phyloP scores from a whole-genome alignment of 2,797 vertebrate species.

The Hemitrygon akajei region DNA sequence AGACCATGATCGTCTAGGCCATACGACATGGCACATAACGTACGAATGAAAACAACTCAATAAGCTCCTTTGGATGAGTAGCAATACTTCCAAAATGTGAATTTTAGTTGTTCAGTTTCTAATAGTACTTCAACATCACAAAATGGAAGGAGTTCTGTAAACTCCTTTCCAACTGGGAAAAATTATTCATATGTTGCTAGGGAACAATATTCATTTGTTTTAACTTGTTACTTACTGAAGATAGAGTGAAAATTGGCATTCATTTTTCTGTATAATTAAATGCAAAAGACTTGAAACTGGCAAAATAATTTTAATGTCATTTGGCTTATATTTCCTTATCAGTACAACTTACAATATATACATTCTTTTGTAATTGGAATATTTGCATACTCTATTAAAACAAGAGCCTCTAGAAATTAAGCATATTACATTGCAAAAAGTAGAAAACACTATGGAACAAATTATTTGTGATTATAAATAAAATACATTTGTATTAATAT shows the following conservation, averaged over 20 bases:
- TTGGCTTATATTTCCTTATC: background rate
- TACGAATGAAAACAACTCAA: too few relatives aligned
- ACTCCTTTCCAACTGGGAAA: background rate
- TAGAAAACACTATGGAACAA: background rate
- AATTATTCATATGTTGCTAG: conserved; percentile 31
- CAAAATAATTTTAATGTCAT: background rate
- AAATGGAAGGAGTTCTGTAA: background rate
- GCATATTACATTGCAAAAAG: background rate
- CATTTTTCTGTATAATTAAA: background rate
- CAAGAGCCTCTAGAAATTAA: too few relatives aligned
- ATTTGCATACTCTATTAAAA: background rate
- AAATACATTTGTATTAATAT: background rate
- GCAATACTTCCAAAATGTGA: background rate
- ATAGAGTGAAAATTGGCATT: background rate
- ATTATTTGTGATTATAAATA: background rate
- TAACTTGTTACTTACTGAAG: conserved; percentile 21
- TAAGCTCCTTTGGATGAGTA: background rate
- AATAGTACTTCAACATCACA: background rate
- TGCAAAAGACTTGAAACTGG: background rate
- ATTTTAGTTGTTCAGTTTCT: background rate
- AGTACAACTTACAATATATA: background rate
- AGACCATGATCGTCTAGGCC: too few relatives aligned
- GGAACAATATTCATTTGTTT: conserved; percentile 31
- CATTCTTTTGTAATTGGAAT: too few relatives aligned
- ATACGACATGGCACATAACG: too few relatives aligned